These are phyloP conservation scores for Sebastes elongatus DNA, from an alignment of 2,797 vertebrate genomes.

Conservation along the genomic window DNA sequence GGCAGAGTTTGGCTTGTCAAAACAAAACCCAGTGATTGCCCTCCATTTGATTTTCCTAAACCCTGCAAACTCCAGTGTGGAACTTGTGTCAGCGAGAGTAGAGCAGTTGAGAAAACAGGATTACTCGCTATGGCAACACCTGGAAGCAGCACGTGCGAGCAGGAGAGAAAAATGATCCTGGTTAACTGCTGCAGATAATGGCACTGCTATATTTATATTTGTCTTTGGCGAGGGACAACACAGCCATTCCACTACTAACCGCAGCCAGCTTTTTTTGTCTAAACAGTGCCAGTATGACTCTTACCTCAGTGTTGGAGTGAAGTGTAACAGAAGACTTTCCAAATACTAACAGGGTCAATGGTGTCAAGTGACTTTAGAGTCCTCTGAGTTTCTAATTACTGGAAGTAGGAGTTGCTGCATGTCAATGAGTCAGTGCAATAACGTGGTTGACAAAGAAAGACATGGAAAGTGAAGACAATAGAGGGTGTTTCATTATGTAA, in stretches of 20 bases:
- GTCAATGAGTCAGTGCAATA: slow-evolving; percentile 48
- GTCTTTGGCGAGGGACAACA: slow-evolving; percentile 65
- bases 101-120: slow-evolving; percentile 72
- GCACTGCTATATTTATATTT: slow-evolving; percentile 75
- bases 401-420: slow-evolving; percentile 29
- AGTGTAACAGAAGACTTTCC: slow-evolving; percentile 55
- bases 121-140: slow-evolving; percentile 76
- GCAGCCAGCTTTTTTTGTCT: slow-evolving; percentile 31
- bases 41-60: slow-evolving; percentile 70
- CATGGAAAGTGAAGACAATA: slow-evolving; percentile 48
- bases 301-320: slow-evolving; percentile 44
- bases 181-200: slow-evolving; percentile 63
- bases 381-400: slow-evolving; percentile 52
- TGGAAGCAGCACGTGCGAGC: slow-evolving; percentile 65
- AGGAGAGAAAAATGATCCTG: slow-evolving; percentile 60
- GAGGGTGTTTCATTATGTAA: slow-evolving; percentile 66
- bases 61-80: slow-evolving; percentile 57
- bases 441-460: slow-evolving; percentile 33
- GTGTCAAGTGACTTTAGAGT: slow-evolving; percentile 53
- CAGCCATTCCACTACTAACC: slow-evolving; percentile 50
- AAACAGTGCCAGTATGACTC: slow-evolving; percentile 47
- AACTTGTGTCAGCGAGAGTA: slow-evolving; percentile 61
- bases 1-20: slow-evolving; percentile 47
- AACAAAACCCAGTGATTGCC: slow-evolving; percentile 63
- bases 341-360: slow-evolving; percentile 55